Conservation (phyloP, 2,113 vertebrate genomes). For the Serinus canaria region DNA sequence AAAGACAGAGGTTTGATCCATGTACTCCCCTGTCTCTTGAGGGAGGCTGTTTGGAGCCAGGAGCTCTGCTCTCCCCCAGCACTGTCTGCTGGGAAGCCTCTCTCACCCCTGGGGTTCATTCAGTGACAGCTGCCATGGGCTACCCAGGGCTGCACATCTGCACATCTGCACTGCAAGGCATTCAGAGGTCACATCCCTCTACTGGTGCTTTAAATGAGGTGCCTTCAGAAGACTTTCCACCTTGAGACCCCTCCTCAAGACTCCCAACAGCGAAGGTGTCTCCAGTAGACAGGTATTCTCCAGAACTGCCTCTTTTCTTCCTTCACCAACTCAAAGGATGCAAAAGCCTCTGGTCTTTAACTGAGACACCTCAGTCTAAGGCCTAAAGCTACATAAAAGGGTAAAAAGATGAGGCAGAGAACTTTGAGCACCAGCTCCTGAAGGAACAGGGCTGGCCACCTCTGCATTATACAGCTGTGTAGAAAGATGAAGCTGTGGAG, state of each 20-base stretch:
- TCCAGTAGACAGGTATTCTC: background rate
- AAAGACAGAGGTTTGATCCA: background rate
- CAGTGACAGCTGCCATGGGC: fast-evolving
- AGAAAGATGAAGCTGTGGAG: background rate
- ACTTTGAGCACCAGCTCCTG: background rate
- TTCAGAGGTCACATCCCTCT: background rate
- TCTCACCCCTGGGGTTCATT: fast-evolving
- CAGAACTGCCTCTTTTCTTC: fast-evolving
- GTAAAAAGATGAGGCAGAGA: background rate
- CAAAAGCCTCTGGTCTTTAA: background rate
- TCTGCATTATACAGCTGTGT: background rate
- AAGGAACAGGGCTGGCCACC: fast-evolving
- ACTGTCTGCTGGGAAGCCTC: background rate
- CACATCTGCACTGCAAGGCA: fast-evolving
- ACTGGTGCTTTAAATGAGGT: background rate
- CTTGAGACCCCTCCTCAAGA: background rate
- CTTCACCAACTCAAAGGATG: background rate
- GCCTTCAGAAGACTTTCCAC: background rate
- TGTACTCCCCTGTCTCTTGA: background rate
- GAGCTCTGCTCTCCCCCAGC: fast-evolving
- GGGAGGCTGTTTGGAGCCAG: background rate
- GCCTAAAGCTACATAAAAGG: background rate
- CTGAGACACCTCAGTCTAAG: background rate
- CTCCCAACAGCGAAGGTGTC: background rate
- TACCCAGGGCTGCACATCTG: background rate